Evolutionary conservation across 2,888 invertebrate genomes (phyloP), one percentile per base, ranked within the genome.

Genomic region (Marronus borbonicus): DNA sequence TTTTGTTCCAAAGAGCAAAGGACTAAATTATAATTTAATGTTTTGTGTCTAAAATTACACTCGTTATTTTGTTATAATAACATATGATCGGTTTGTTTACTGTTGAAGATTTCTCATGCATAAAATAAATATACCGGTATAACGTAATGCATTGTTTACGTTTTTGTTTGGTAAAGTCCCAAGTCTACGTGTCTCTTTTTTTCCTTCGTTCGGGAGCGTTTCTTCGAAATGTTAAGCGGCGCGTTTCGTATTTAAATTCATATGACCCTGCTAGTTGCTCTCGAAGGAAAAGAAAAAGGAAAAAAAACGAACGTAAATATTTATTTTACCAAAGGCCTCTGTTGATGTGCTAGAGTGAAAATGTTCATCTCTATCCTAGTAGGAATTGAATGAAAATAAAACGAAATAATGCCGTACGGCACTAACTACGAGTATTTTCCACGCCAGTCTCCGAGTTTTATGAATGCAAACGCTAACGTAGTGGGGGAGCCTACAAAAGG

Each of bases 321-420:
- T 66, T 66, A 66, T 66, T 31, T 49, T 66, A 49, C 66, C 66
- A 44, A 66, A 62, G 62, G 62, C 62, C 62, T 31, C 55, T 17
- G 44, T 44, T 44, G 44, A 44, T 12, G 44, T 20, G 17, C 24
- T 31, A 62, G 44, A 66, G 20, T 49, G 49, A 44, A 66, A 39
- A 66, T 44, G 39, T 44, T 66, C 66, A 7, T 44, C 12, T 66
- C 24, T 49, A 55, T 66, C 66, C 44, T 44, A 44, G 12, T 72
- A 55, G 55, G n/a, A 20, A 39, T 72, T 72, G 36, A 72, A 72
- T 72, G 72, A 72, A 60, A 72, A 72, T 72, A 72, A 68, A 39
- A 72, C 58, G 60, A 72, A 72, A 72, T 72, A 66, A 66, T 12
- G 64, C 44, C 44, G 44, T 44, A 31, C 31, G 31, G 31, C 31